Conservation (phyloP, 2,888 invertebrate genomes). For the Agapostemon virescens region DNA sequence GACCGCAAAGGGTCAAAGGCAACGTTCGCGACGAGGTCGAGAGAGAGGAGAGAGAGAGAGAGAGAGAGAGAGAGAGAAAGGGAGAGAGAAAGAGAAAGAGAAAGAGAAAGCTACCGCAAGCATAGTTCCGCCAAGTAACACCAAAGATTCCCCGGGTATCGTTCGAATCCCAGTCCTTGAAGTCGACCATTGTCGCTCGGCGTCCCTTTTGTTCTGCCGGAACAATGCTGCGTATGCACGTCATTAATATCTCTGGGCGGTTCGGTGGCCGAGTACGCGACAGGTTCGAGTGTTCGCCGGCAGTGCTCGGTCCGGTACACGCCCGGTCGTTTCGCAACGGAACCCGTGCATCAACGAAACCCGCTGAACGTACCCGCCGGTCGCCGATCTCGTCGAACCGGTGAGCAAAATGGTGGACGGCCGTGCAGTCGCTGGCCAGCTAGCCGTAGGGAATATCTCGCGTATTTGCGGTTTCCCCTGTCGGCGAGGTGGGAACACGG, state of each 20-base stretch:
- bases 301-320: background rate
- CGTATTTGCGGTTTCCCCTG: background rate
- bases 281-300: background rate
- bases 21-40: background rate
- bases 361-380: background rate
- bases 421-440: background rate
- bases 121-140: background rate
- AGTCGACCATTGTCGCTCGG: constrained; percentile 25
- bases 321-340: constrained; percentile 10
- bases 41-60: background rate
- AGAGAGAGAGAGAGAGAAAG: too few relatives aligned
- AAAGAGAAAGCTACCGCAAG: background rate
- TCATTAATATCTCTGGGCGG: constrained; percentile 2
- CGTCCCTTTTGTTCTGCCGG: constrained; percentile 28
- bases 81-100: background rate
- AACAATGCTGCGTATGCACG: constrained; percentile 18
- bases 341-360: background rate
- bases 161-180: constrained; percentile 21
- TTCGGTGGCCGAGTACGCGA: background rate
- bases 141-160: constrained; percentile 1
- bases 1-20: background rate
- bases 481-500: background rate
- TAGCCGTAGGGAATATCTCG: background rate
- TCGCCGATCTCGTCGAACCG: background rate
- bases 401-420: background rate